A percentile compares a stretch with the other conserved stretches of the same genome.
Conservation (phyloP, 1,140 invertebrate species). For the Aphelinus atriplicis region DNA sequence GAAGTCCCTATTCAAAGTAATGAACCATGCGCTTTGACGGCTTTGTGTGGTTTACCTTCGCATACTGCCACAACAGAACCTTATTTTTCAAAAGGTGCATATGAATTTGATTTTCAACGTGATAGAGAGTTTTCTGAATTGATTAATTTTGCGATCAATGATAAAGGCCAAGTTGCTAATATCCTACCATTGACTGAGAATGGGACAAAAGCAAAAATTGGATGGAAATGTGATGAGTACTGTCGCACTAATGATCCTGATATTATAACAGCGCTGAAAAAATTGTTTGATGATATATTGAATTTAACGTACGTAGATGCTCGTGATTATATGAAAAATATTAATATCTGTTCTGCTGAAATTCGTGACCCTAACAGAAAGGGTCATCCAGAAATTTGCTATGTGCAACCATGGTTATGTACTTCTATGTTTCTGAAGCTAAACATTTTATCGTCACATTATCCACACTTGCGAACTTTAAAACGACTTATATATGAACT, state of each 20-base stretch:
- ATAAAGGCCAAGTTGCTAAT: neutral
- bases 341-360: slow-evolving; percentile 8
- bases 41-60: neutral
- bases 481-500: too few species aligned
- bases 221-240: neutral
- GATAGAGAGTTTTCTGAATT: too few species aligned
- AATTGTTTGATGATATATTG: slow-evolving; percentile 8
- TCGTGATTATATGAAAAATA: neutral
- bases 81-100: neutral
- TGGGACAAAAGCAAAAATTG: neutral
- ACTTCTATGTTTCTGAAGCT: too few species aligned
- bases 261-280: neutral
- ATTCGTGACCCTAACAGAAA: too few species aligned
- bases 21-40: neutral
- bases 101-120: neutral
- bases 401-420: too few species aligned
- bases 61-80: slow-evolving; percentile 8
- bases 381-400: too few species aligned
- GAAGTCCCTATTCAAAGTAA: neutral
- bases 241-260: neutral
- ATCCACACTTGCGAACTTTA: too few species aligned
- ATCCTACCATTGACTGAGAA: neutral
- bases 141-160: neutral
- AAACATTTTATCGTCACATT: too few species aligned
- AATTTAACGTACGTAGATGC: neutral